These are phyloP conservation scores for Amiota communis DNA, from an alignment of 2,888 invertebrate species.

Conservation along the genomic window DNA sequence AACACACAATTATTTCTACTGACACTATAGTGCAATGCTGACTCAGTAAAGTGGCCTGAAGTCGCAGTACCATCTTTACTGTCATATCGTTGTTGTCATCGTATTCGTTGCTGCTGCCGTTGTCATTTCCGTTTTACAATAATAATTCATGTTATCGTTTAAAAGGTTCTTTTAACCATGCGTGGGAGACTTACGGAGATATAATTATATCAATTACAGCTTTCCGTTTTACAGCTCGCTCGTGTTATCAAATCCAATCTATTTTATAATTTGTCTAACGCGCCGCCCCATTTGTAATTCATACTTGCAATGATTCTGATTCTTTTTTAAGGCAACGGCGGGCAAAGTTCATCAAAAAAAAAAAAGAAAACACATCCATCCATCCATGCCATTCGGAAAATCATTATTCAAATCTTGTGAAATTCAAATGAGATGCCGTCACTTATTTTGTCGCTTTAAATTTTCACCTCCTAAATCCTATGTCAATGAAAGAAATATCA, in stretches of 20 bases:
- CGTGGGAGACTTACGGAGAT: constrained; percentile 37
- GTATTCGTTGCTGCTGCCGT: not conserved
- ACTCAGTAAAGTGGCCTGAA: constrained; percentile 40
- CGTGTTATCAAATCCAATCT: constrained; percentile 41
- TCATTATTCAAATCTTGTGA: too few relatives aligned
- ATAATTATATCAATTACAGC: constrained; percentile 46
- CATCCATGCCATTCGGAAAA: not conserved
- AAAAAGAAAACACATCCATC: too few relatives aligned
- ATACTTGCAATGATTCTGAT: constrained; percentile 39
- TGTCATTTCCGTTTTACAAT: not conserved
- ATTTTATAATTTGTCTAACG: constrained; percentile 44
- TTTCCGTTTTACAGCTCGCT: constrained; percentile 12
- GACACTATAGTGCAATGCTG: constrained; percentile 47
- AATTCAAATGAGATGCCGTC: not conserved
- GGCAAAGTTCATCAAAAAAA: too few relatives aligned
- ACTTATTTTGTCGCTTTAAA: not conserved
- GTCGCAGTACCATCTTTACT: not conserved
- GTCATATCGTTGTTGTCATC: not conserved
- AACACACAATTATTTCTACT: too few relatives aligned
- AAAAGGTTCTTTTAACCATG: not conserved
- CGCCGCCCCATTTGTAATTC: not conserved
- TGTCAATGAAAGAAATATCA: not conserved
- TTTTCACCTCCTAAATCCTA: not conserved
- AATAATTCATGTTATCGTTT: too few relatives aligned
- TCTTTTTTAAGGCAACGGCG: constrained; percentile 37